phyloP scores from a whole-genome alignment of 2,113 vertebrate species.

The Cryptotis parvus region DNA sequence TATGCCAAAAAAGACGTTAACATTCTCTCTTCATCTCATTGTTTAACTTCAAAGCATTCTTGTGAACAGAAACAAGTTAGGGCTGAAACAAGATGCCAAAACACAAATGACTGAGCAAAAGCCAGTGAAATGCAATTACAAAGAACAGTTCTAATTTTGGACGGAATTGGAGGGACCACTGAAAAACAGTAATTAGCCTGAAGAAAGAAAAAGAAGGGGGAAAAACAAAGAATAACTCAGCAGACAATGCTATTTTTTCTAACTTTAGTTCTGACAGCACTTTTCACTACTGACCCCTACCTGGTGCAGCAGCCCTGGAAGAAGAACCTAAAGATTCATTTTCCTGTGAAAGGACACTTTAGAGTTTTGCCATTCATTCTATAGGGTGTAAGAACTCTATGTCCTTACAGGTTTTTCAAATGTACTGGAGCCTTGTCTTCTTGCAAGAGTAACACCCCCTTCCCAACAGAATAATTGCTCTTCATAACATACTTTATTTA shows the following conservation, averaged over 20 bases:
- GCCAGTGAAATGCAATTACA: conserved; percentile 60
- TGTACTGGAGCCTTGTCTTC: neutral
- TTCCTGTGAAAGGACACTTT: neutral
- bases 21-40: conserved; percentile 55
- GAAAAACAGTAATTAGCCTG: conserved; percentile 58
- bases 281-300: neutral
- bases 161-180: conserved; percentile 17
- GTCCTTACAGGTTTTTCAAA: neutral
- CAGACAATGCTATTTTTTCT: conserved; percentile 19
- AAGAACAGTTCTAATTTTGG: conserved; percentile 37
- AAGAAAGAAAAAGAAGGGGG: neutral
- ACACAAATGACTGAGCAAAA: conserved; percentile 50
- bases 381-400: neutral
- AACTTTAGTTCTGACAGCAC: neutral
- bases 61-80: conserved; percentile 64
- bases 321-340: neutral
- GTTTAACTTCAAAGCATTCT: conserved; percentile 71
- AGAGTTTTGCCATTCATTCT: neutral
- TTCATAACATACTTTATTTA: neutral
- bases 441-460: too few relatives aligned
- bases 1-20: conserved; percentile 35
- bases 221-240: neutral
- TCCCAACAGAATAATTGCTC: neutral
- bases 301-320: neutral
- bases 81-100: conserved; percentile 40